A percentile compares a stretch with the other conserved stretches of the same genome.
Evolutionary conservation across 2,888 invertebrate genomes (phyloP).

Genomic region (Halictus ligatus): DNA sequence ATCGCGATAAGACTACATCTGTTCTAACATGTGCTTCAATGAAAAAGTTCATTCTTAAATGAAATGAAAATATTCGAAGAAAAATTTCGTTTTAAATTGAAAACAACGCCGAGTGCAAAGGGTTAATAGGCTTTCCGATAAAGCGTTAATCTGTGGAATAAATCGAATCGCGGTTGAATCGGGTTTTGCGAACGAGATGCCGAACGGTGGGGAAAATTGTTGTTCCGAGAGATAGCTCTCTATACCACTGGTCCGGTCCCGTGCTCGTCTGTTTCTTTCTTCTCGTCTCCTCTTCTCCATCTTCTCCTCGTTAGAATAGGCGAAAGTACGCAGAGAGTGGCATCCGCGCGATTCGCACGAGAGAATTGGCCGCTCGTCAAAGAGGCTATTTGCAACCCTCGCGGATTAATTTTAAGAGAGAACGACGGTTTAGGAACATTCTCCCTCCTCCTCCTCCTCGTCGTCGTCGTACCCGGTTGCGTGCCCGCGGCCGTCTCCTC

Average conservation of each 20-base stretch:
- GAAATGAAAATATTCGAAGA: too few species aligned
- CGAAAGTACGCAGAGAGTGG: conserved; percentile 67
- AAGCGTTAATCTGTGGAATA: too few species aligned
- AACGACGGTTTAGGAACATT: conserved; percentile 67
- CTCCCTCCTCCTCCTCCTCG: conserved; percentile 17
- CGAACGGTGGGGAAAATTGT: conserved; percentile 2
- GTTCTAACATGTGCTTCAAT: too few species aligned
- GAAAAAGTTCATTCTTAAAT: too few species aligned
- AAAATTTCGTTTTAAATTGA: too few species aligned
- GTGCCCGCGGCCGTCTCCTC: conserved; percentile 21
- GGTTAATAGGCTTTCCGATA: too few species aligned
- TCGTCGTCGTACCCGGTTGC: background rate
- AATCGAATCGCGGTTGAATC: background rate
- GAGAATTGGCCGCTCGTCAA: conserved; percentile 78
- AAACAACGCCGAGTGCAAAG: too few species aligned
- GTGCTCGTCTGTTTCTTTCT: conserved; percentile 45
- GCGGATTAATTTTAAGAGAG: conserved; percentile 76
- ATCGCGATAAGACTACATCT: too few species aligned
- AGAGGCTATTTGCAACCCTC: conserved; percentile 77
- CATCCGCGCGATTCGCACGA: conserved; percentile 70
- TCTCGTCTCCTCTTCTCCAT: conserved; percentile 45
- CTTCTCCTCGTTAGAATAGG: conserved; percentile 64
- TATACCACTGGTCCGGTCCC: conserved; percentile 42
- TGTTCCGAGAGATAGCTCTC: conserved; percentile 37
- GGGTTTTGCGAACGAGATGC: background rate